phyloP scores from a whole-genome alignment of 2,113 vertebrate species.

The Montifringilla adamsi region DNA sequence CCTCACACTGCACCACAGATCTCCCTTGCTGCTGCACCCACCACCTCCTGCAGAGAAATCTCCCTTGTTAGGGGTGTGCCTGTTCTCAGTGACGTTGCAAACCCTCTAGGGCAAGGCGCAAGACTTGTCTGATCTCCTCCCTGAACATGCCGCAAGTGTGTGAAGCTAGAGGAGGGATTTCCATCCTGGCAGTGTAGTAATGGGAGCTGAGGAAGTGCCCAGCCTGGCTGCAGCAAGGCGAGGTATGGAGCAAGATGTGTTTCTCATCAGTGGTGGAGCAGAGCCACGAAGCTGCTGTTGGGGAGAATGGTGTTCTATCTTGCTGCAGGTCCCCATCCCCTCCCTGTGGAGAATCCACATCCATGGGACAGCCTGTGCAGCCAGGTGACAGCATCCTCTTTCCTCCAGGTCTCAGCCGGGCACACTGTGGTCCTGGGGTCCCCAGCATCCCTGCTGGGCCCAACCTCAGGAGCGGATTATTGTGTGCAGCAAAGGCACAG shows the following conservation, averaged over 20 bases:
- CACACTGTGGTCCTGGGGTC: fast-evolving
- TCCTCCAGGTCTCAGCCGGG: fast-evolving
- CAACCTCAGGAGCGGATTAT: background rate
- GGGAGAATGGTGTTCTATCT: background rate
- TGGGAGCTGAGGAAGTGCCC: background rate
- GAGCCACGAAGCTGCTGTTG: background rate
- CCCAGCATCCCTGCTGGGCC: background rate
- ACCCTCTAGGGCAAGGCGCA: background rate
- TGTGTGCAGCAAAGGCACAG: background rate
- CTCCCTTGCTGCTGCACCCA: background rate
- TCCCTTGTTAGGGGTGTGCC: background rate
- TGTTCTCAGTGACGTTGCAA: background rate
- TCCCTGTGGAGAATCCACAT: background rate
- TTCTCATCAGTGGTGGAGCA: background rate
- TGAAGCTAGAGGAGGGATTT: background rate
- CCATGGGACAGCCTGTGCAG: background rate
- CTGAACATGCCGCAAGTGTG: fast-evolving
- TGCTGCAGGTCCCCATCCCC: fast-evolving
- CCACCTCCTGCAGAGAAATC: background rate
- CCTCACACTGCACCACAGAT: background rate
- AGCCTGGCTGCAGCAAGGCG: background rate
- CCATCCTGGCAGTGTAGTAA: background rate
- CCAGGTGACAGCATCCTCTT: background rate
- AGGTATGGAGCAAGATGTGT: background rate
- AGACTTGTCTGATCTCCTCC: background rate